Base-by-base conservation (phyloP, 2,797 vertebrate species). In the Lagorchestes hirsutus region DNA sequence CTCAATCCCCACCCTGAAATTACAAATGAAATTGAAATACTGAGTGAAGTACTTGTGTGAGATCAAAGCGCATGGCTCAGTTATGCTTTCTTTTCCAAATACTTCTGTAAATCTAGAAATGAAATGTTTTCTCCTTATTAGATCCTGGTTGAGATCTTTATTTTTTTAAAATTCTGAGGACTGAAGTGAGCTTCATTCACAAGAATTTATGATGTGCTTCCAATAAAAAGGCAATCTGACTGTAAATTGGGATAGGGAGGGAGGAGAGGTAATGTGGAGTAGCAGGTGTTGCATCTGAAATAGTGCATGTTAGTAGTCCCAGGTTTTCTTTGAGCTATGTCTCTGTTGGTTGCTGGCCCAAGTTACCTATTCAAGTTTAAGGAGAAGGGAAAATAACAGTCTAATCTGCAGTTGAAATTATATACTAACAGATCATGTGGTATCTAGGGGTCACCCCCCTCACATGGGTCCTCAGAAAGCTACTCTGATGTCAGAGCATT, bases 1-100 rank as follows among this genome's bases (percentile, higher is more conserved):
- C 29, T 16, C 18, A n/a, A 27, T 34, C 34, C 62, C 13, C 4
- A 67, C 29, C 22, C 50, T 95, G 56, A 96, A 97, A 94, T 95
- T 94, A 93, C 94, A 96, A 91, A 62, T 93, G 27, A 95, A 93
- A 93, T 54, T 29, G n/a, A 95, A 96, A 93, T 95, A 14, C 28
- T 24, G 10, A 94, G 31, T 58, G 82, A 74, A 22, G 5, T 18
- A 96, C 46, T 34, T 92, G 6, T 31, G 16, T 90, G 91, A 95
- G 56, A 95, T 92, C 57, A 95, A 91, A 95, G 52, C 5, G n/a
- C 54, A 5, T 54, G 14, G 5, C 24, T 46, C 74, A 87, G 40
- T 28, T 94, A 10, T 93, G 10, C 59, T 95, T 94, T 92, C 40
- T 93, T 74, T 94, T 93, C 55, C 87, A 57, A 54, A 92, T 91